Evolutionary conservation across 2,113 vertebrate species (phyloP), one percentile per base, ranked within the genome.

Genomic region (Cavia aperea): DNA sequence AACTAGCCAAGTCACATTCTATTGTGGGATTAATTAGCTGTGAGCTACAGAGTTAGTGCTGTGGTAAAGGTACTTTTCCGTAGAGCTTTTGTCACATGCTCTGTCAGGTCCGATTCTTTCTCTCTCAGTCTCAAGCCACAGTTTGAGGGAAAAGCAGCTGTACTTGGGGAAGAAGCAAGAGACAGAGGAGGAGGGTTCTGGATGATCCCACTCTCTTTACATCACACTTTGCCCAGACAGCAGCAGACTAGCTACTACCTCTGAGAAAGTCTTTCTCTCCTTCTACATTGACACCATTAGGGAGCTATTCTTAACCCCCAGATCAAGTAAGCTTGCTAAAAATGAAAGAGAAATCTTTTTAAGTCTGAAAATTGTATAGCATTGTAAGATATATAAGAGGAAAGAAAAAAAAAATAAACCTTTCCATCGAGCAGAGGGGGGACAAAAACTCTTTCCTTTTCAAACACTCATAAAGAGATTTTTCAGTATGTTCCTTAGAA

Each of bases 11-110:
- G 90, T 94, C 89, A 93, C 84, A 92, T 95, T 94, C 95, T 96
- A 95, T 94, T 96, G 96, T 97, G 97, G 96, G 96, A 96, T 96
- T 96, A 96, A 97, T 96, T 97, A 96, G 91, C 93, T 94, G 94
- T 75, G 92, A 86, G 93, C 95, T 94, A 87, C 81, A 81, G 92
- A 88, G 88, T 87, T 89, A 24, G 54, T 56, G 68, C 75, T 94
- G 92, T 56, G 91, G 95, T n/a, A 51, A 89, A 94, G 94, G 86
- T 54, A 88, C 81, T 92, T 95, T 94, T 96, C 96, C 95, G 75
- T 3, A 56, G 96, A 95, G 94, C 92, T 96, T 97, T 96, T 92
- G 96, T 95, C 94, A 91, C 96, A 91, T n/a, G 75, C 24, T 93
- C 92, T 92, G 86, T 87, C 88, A 89, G 81, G 89, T 88, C 95